Percentiles rank a stretch among this genome's conserved stretches.
Conservation (phyloP, 2,113 vertebrate genomes). For the Xiphias gladius region DNA sequence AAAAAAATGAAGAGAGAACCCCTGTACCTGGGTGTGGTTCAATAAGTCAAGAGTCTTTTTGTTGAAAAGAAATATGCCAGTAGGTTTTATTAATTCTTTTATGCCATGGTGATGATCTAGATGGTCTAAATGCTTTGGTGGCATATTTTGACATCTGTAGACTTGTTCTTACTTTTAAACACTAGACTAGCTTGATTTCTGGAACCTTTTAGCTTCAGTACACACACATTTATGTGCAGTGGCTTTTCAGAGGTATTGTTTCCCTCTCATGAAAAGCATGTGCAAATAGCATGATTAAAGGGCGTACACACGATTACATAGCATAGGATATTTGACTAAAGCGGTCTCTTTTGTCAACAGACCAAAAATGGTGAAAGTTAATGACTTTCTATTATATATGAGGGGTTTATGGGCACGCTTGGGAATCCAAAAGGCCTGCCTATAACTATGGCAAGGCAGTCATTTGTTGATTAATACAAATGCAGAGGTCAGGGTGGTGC, state of each 20-base stretch:
- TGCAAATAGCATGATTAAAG: neutral
- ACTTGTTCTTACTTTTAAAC: neutral
- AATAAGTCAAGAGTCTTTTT: neutral
- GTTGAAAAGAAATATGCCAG: neutral
- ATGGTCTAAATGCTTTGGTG: neutral
- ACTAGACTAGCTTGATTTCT: neutral
- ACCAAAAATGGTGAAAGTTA: neutral
- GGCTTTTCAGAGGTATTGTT: neutral
- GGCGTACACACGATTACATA: neutral
- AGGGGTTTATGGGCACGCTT: neutral
- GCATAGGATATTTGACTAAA: neutral
- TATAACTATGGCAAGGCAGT: conserved; percentile 19
- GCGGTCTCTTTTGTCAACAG: neutral
- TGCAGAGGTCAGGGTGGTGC: conserved; percentile 41
- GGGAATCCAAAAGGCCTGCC: neutral
- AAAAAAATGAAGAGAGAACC: neutral
- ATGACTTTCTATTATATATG: neutral
- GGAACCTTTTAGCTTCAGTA: neutral
- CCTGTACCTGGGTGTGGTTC: neutral
- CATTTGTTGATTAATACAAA: conserved; percentile 56
- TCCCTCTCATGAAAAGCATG: neutral
- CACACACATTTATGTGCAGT: neutral
- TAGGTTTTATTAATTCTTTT: neutral
- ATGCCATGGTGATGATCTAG: neutral
- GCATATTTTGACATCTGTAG: neutral